Percentiles rank a stretch among this genome's conserved stretches.
Evolutionary conservation across 2,888 invertebrate species (phyloP).

Genomic region (Heliconius erato): DNA sequence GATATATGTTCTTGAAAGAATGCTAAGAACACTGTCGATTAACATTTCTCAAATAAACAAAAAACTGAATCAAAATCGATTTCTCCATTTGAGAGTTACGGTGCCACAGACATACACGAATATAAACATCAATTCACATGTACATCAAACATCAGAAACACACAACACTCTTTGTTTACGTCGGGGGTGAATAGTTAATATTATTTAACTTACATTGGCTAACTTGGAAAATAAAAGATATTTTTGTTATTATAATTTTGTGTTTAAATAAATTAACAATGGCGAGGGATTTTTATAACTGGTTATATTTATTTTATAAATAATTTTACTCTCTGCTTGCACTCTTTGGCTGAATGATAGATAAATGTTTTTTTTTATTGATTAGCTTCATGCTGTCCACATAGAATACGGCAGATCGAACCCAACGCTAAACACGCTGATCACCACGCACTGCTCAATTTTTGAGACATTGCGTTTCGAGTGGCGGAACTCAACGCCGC

Average conservation of each 20-base stretch:
- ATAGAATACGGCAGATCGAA: background rate
- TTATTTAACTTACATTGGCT: slow-evolving; percentile 60
- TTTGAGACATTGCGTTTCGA: no score
- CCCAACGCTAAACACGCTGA: no score
- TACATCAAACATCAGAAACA: background rate
- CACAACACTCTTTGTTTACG: background rate
- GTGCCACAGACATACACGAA: background rate
- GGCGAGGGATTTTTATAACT: background rate
- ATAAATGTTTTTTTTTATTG: no score
- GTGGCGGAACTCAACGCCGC: background rate
- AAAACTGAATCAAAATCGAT: no score
- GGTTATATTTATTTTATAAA: no score
- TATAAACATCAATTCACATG: background rate
- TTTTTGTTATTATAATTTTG: background rate
- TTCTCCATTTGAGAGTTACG: no score
- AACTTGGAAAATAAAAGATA: slow-evolving; percentile 46
- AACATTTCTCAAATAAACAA: no score
- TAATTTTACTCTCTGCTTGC: background rate
- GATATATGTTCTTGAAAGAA: no score
- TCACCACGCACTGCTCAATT: no score
- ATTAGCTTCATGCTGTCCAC: background rate
- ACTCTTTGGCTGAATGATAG: background rate
- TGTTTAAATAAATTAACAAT: slow-evolving; percentile 16
- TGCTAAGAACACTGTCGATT: no score
- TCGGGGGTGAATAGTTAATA: background rate